A percentile compares a stretch with the other conserved stretches of the same genome.
Conservation (phyloP, 2,888 invertebrate genomes). For the Lithophane ornitopus region DNA sequence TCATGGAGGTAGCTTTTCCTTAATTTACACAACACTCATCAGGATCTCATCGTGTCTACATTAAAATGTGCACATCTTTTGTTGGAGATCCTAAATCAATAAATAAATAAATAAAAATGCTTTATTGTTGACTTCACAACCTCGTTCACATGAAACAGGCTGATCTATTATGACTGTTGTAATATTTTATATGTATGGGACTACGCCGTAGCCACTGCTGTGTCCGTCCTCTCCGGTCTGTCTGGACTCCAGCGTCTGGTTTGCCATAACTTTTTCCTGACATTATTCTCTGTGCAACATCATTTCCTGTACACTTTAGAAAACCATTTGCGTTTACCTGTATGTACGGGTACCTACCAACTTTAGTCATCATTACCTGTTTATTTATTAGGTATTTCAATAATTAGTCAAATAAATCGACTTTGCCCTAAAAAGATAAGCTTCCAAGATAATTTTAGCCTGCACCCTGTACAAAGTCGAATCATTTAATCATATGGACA, state of each 20-base stretch:
- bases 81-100: too few species aligned
- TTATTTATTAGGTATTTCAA: too few species aligned
- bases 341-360: not conserved
- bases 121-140: not conserved
- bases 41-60: not conserved
- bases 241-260: not conserved
- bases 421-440: constrained; percentile 8
- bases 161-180: not conserved
- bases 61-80: too few species aligned
- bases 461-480: constrained; percentile 27
- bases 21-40: not conserved
- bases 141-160: not conserved
- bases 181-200: not conserved
- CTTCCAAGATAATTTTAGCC: not conserved
- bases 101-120: too few species aligned
- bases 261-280: not conserved
- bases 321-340: not conserved
- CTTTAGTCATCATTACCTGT: not conserved
- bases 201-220: not conserved
- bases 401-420: not conserved
- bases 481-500: not conserved
- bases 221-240: not conserved
- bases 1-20: not conserved
- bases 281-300: not conserved
- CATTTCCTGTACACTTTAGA: not conserved